Conservation (phyloP, 2,113 vertebrate species). For the Pandion haliaetus region DNA sequence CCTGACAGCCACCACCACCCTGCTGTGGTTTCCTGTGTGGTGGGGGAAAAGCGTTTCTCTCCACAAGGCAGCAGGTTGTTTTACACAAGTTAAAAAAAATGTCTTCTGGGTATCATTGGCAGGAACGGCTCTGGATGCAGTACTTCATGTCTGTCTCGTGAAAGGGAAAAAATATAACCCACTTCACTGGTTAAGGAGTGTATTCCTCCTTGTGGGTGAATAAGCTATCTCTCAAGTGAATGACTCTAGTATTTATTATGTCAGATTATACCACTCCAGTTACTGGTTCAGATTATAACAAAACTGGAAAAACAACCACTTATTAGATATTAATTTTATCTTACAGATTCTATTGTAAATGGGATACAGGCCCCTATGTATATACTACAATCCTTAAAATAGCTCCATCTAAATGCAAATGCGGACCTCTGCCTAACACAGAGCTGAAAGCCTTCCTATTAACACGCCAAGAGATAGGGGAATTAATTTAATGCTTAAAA, state of each 20-base stretch:
- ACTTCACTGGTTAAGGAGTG: not conserved
- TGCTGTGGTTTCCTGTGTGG: fast-evolving
- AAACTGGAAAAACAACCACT: slow-evolving; percentile 62
- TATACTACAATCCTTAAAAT: slow-evolving; percentile 61
- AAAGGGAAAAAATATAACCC: slow-evolving; percentile 5
- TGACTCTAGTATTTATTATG: slow-evolving; percentile 33
- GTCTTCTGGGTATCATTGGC: not conserved
- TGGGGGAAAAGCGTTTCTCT: not conserved
- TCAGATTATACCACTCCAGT: slow-evolving; percentile 54
- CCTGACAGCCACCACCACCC: not conserved
- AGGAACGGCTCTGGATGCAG: not conserved
- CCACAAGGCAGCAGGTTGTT: fast-evolving
- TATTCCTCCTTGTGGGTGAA: slow-evolving; percentile 8
- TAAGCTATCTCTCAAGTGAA: slow-evolving; percentile 35
- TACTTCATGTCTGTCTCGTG: not conserved
- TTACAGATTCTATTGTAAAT: slow-evolving; percentile 70
- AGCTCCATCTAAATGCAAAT: slow-evolving; percentile 86
- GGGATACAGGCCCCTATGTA: slow-evolving; percentile 36
- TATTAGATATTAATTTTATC: slow-evolving; percentile 75
- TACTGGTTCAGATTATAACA: slow-evolving; percentile 43
- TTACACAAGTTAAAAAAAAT: not conserved
- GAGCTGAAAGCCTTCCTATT: slow-evolving; percentile 76
- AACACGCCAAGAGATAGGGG: slow-evolving; percentile 71
- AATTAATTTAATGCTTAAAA: slow-evolving; percentile 79
- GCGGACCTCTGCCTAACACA: slow-evolving; percentile 60